phyloP scores from a whole-genome alignment of 1,140 invertebrate species.

The Protaetia brevitarsis region DNA sequence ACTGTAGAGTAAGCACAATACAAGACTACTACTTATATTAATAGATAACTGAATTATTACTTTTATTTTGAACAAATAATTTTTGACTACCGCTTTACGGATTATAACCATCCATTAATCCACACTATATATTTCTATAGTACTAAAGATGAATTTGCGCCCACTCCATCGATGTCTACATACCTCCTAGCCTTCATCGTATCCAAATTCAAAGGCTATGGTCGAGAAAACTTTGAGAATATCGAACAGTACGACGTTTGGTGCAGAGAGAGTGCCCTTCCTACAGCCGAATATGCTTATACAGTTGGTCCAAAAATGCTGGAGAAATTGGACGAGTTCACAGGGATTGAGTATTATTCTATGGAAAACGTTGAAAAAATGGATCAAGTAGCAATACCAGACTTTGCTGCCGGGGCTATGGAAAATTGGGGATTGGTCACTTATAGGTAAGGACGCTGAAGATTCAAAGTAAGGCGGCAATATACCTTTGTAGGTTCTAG shows the following conservation, averaged over 20 bases:
- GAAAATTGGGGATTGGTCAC: slow-evolving; percentile 87
- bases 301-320: slow-evolving; percentile 51
- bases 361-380: slow-evolving; percentile 40
- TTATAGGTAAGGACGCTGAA: slow-evolving; percentile 64
- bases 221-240: slow-evolving; percentile 58
- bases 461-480: background rate
- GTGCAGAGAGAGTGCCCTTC: slow-evolving; percentile 65
- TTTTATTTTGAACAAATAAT: no score
- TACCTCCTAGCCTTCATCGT: slow-evolving; percentile 88
- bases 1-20: background rate
- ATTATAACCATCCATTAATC: no score
- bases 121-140: background rate
- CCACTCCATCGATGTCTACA: slow-evolving; percentile 70
- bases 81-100: no score
- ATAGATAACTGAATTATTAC: background rate
- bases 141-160: background rate
- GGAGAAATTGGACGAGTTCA: slow-evolving; percentile 48
- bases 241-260: slow-evolving; percentile 73
- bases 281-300: slow-evolving; percentile 61
- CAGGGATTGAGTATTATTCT: slow-evolving; percentile 52
- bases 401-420: slow-evolving; percentile 85
- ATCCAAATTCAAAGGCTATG: slow-evolving; percentile 70
- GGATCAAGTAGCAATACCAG: slow-evolving; percentile 66
- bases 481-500: no score
- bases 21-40: background rate